Percentiles rank a stretch among this genome's conserved stretches.
These are phyloP conservation scores for Atlantisia rogersi DNA, from an alignment of 2,113 vertebrate species.

Conservation along the genomic window DNA sequence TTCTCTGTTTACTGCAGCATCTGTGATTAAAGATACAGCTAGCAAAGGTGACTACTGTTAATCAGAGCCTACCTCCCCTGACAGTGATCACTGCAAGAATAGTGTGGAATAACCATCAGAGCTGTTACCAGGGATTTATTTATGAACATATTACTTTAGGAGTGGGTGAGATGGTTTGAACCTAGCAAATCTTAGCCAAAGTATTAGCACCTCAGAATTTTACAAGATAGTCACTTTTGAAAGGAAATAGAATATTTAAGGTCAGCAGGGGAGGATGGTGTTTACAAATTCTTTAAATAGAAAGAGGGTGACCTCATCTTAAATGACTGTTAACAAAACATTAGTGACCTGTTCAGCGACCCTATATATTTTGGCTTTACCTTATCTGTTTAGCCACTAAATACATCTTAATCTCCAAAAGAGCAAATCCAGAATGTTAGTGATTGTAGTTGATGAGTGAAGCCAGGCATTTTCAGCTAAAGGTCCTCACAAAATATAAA, in stretches of 20 bases:
- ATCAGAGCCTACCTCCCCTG: neutral
- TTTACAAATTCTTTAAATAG: constrained; percentile 4
- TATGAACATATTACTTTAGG: neutral
- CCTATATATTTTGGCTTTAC: neutral
- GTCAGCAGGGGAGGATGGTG: neutral
- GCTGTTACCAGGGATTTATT: neutral
- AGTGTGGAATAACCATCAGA: neutral
- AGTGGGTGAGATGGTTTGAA: neutral
- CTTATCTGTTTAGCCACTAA: neutral
- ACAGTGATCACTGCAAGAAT: neutral
- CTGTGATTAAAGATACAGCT: neutral
- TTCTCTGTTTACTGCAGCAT: neutral
- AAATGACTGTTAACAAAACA: neutral
- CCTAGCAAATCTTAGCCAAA: neutral
- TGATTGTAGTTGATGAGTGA: neutral
- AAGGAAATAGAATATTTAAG: neutral
- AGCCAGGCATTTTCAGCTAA: neutral
- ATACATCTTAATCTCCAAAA: neutral
- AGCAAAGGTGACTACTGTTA: constrained; percentile 14
- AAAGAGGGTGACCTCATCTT: neutral
- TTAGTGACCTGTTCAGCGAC: neutral
- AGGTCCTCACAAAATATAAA: neutral
- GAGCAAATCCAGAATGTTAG: neutral
- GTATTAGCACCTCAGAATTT: neutral
- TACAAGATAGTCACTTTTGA: neutral